These are phyloP conservation scores for Myzus persicae DNA, from an alignment of 1,140 invertebrate genomes.

Conservation along the genomic window DNA sequence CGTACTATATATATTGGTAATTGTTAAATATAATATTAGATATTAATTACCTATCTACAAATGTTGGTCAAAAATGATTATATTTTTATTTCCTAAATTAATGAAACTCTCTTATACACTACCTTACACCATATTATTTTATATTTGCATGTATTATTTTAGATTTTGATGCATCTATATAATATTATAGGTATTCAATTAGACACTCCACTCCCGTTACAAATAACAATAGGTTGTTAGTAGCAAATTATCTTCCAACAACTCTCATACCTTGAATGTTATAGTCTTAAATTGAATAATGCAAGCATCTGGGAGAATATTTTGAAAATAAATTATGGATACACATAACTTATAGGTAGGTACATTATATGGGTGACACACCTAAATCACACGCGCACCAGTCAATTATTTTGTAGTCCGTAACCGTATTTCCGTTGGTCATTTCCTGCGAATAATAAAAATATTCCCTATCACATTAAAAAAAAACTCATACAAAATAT, in stretches of 20 bases:
- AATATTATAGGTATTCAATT: background rate
- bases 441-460: slow-evolving; percentile 45
- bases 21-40: background rate
- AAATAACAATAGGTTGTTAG: background rate
- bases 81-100: too few species aligned
- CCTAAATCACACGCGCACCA: slow-evolving; percentile 31
- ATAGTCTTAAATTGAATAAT: background rate
- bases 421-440: slow-evolving; percentile 51
- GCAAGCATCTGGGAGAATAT: background rate
- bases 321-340: slow-evolving; percentile 14
- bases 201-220: background rate
- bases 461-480: background rate
- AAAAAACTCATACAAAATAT: background rate
- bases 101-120: background rate
- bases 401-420: slow-evolving; percentile 40
- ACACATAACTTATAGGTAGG: background rate
- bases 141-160: background rate
- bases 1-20: too few species aligned
- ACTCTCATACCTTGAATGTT: background rate
- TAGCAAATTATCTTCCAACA: background rate
- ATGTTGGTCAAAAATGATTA: background rate
- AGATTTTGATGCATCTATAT: background rate
- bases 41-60: background rate
- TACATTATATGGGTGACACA: slow-evolving; percentile 20
- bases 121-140: background rate